Conservation (phyloP, 2,888 invertebrate genomes). For the Drosophila lutescens region DNA sequence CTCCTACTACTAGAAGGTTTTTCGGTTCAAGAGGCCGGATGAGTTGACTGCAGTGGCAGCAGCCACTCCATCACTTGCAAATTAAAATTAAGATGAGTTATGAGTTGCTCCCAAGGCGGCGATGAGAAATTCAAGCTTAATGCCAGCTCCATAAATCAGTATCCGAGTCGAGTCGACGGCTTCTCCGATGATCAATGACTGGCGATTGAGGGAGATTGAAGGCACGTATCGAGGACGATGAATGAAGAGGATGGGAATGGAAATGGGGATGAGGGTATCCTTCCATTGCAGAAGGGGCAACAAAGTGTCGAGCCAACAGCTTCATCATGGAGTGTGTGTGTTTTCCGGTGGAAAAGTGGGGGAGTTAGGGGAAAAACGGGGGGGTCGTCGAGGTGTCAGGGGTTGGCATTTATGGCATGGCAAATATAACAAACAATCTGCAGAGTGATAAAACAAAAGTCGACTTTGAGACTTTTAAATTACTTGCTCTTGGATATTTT, state of each 20-base stretch:
- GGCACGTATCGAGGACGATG: conserved; percentile 61
- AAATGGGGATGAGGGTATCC: too few species aligned
- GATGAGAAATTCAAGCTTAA: conserved; percentile 73
- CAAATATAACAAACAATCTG: conserved; percentile 69
- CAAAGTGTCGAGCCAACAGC: conserved; percentile 57
- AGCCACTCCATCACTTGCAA: conserved; percentile 77
- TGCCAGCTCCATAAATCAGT: conserved; percentile 78
- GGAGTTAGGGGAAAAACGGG: not conserved
- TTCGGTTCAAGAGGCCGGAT: conserved; percentile 30
- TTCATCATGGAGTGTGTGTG: conserved; percentile 59
- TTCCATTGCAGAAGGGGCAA: conserved; percentile 12
- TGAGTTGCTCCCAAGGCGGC: conserved; percentile 67
- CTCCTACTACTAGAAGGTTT: too few species aligned
- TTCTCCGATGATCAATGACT: conserved; percentile 69
- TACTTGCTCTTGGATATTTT: not conserved
- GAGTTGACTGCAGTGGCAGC: conserved; percentile 57
- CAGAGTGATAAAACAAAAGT: conserved; percentile 29
- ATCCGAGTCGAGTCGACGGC: conserved; percentile 17
- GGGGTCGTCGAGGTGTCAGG: conserved; percentile 6
- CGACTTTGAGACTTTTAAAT: not conserved
- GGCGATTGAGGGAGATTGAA: conserved; percentile 65
- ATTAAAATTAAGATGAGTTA: conserved; percentile 80
- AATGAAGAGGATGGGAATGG: not conserved
- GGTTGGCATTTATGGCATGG: conserved; percentile 62
- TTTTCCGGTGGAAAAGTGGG: conserved; percentile 7